These are phyloP conservation scores for Platypus cylindrus DNA, from an alignment of 2,888 invertebrate genomes.

Conservation along the genomic window DNA sequence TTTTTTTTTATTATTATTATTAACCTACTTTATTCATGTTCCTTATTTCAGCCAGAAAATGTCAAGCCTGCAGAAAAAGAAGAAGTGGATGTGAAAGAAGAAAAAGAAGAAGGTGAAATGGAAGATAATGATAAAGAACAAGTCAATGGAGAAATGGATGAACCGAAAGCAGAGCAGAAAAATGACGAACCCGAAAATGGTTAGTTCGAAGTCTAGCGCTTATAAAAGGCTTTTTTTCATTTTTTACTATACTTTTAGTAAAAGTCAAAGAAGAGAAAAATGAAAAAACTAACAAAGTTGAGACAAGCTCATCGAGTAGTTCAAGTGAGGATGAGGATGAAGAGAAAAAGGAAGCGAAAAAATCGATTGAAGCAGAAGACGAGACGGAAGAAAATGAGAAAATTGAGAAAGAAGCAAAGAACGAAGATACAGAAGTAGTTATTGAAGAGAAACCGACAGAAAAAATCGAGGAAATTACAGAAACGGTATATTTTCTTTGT, in stretches of 20 bases:
- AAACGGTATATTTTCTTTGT: no score
- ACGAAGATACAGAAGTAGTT: constrained; percentile 27
- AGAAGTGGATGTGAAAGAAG: constrained; percentile 9
- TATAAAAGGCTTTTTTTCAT: no score
- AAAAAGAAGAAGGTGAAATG: constrained; percentile 18
- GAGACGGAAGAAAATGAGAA: constrained; percentile 24
- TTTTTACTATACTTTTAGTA: no score
- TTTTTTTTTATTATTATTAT: neutral
- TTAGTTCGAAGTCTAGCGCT: constrained; percentile 19
- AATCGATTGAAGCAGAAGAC: constrained; percentile 23
- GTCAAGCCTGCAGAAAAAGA: constrained; percentile 30
- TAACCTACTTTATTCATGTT: neutral
- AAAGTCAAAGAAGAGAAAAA: constrained; percentile 19
- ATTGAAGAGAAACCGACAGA: constrained; percentile 17
- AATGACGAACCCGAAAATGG: constrained; percentile 4
- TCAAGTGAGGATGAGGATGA: constrained; percentile 35
- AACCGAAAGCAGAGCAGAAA: constrained; percentile 21
- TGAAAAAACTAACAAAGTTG: constrained; percentile 18
- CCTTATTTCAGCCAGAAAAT: neutral
- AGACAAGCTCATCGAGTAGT: constrained; percentile 33
- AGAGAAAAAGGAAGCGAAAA: constrained; percentile 18
- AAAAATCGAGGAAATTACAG: neutral
- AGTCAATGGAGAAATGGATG: constrained; percentile 27
- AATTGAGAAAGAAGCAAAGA: constrained; percentile 28
- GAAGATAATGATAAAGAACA: constrained; percentile 28